These are phyloP conservation scores for Malthinus seriepunctatus DNA, from an alignment of 2,888 invertebrate species.

Conservation along the genomic window DNA sequence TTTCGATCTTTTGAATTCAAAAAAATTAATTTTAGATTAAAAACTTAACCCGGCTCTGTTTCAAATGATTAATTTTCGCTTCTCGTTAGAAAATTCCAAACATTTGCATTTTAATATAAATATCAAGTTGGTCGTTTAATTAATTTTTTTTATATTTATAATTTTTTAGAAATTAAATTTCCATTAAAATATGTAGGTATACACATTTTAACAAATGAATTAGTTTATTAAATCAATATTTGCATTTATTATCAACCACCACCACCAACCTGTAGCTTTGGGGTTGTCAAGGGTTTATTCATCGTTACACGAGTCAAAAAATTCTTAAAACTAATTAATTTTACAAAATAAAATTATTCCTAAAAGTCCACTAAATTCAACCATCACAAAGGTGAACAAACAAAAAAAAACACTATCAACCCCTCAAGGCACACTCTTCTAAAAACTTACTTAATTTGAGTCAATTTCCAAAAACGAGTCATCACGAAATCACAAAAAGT, in stretches of 20 bases:
- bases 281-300: background rate
- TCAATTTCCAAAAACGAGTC: slow-evolving; percentile 2
- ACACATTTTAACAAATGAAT: background rate
- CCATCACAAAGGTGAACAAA: background rate
- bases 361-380: slow-evolving; percentile 2
- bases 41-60: too few species aligned
- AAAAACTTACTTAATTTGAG: background rate
- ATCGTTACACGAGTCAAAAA: background rate
- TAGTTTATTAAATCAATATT: slow-evolving; percentile 4
- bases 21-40: too few species aligned
- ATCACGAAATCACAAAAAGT: background rate
- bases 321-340: background rate
- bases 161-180: too few species aligned
- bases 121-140: too few species aligned
- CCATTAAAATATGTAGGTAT: too few species aligned
- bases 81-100: too few species aligned
- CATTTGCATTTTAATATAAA: too few species aligned
- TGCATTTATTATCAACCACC: background rate
- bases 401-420: background rate
- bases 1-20: too few species aligned
- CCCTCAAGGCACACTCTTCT: background rate
- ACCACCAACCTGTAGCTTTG: slow-evolving; percentile 1
- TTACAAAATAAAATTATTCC: background rate
- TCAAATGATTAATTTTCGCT: too few species aligned
- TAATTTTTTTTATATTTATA: too few species aligned